A percentile compares a stretch with the other conserved stretches of the same genome.
These are phyloP conservation scores for Aurelia aurita complex sp. Pacific DNA, from an alignment of 30 jellyfish, hydroid and myxozoan genomes.

Conservation along the genomic window DNA sequence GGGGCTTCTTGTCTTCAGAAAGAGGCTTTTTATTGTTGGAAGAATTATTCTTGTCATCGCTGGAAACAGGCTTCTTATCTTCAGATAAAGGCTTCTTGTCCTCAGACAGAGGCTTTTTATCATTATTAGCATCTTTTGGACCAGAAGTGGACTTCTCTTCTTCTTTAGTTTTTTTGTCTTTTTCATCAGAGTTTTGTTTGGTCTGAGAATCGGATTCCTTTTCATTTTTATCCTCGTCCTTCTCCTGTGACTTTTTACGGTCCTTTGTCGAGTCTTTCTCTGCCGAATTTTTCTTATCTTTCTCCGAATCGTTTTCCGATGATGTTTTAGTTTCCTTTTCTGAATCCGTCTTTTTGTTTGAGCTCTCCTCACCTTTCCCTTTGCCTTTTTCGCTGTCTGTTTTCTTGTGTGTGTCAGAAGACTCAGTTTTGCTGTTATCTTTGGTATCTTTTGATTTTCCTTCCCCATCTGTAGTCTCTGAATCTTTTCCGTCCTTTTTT, in stretches of 20 bases:
- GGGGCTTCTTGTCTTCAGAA: background rate
- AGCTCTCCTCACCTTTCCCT: background rate
- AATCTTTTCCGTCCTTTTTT: background rate
- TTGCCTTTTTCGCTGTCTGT: background rate
- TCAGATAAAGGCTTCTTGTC: background rate
- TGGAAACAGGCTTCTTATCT: background rate
- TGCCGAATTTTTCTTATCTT: background rate
- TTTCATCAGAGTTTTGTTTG: background rate
- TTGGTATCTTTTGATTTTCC: background rate
- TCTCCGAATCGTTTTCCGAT: background rate
- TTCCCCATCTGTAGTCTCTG: background rate
- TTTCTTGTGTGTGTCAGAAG: background rate
- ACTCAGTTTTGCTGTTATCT: background rate
- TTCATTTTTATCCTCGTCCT: background rate
- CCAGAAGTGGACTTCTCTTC: background rate
- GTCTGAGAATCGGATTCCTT: background rate
- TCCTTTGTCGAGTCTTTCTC: conserved; percentile 12
- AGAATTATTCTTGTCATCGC: background rate
- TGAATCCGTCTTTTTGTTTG: background rate
- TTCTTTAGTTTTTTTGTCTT: background rate
- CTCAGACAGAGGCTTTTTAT: background rate
- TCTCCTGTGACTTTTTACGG: background rate
- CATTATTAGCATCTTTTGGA: background rate
- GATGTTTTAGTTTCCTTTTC: background rate
- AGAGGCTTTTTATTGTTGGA: background rate